Base-by-base conservation (phyloP, 1,140 invertebrate species). In the Drosophila pachea region DNA sequence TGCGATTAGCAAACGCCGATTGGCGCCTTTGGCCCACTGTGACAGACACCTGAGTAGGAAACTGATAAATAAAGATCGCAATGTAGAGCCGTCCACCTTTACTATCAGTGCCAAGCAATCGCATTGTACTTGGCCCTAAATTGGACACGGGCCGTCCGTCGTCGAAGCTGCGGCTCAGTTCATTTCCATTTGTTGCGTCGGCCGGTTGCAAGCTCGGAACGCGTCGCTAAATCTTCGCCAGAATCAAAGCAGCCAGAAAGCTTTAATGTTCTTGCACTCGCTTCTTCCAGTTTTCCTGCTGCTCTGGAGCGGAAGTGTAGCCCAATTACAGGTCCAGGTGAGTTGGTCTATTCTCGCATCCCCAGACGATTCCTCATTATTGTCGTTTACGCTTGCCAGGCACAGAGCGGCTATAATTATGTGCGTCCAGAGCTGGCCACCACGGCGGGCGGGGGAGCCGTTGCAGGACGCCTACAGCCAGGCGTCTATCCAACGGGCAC, bases 381-480 rank as follows among this genome's bases (percentile, higher is more conserved):
- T 43, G 5, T 6, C 6, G 11, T 14, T 53, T 14, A n/a, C 49
- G 0, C 14, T 7, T 33, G 47, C 8, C 40, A 90, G 90, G 89
- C 79, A 47, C 90, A 91, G 75, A 88, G 84, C 64, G 91, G 91
- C 4, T 92, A 92, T 69, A 90, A 89, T 45, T 92, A 92, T 75
- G 89, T 90, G 9, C 78, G 88, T 29, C 91, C 91, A 0, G 76
- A 90, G 56, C 79, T 90, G 54, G 86, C 54, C 5, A 61, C 65
- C 43, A 82, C 52, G 29, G 43, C 86, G 73, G 73, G 75, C 6
- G 75, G 81, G 33, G 77, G 67, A 29, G 65, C 68, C 1, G 68
- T 68, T 7, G 77, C 73, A 4, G 73, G 56, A 5, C 75, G 77
- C 0, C 33, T 86, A 9, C 40, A 50, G 2, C 66, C 82, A 5